These are phyloP conservation scores for Semibalanus balanoides DNA, from an alignment of 1,140 invertebrate species.

Conservation along the genomic window DNA sequence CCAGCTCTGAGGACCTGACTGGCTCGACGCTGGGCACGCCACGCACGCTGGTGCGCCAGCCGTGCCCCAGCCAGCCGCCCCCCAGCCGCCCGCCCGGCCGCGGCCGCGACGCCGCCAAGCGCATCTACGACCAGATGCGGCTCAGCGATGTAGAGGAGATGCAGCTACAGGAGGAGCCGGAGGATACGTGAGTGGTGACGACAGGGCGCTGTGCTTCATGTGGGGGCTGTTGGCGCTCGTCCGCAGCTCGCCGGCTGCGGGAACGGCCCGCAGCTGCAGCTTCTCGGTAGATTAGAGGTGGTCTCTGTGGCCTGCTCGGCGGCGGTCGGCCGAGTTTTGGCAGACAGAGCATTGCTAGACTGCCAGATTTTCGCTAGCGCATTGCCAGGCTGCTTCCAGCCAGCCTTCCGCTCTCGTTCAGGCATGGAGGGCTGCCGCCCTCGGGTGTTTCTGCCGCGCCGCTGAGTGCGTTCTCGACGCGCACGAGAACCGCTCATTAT, in stretches of 20 bases:
- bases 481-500: too few relatives aligned
- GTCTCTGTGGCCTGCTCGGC: too few relatives aligned
- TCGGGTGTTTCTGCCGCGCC: too few relatives aligned
- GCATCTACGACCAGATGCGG: slow-evolving; percentile 9
- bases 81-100: slow-evolving; percentile 16
- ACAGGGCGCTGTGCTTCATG: too few relatives aligned
- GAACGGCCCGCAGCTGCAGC: neutral
- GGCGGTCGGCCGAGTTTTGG: too few relatives aligned
- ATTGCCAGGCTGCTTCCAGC: too few relatives aligned
- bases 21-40: neutral
- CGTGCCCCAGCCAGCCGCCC: slow-evolving; percentile 14
- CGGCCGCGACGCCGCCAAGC: slow-evolving; percentile 20
- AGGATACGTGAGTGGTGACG: neutral
- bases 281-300: neutral
- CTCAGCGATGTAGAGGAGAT: neutral
- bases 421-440: too few relatives aligned
- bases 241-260: neutral
- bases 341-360: too few relatives aligned
- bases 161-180: slow-evolving; percentile 4
- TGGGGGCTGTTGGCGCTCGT: too few relatives aligned
- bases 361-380: too few relatives aligned
- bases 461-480: too few relatives aligned
- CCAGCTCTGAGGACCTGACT: slow-evolving; percentile 23
- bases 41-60: neutral
- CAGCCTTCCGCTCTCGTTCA: too few relatives aligned